Conservation (phyloP, 2,797 vertebrate genomes). For the Onychomys torridus region DNA sequence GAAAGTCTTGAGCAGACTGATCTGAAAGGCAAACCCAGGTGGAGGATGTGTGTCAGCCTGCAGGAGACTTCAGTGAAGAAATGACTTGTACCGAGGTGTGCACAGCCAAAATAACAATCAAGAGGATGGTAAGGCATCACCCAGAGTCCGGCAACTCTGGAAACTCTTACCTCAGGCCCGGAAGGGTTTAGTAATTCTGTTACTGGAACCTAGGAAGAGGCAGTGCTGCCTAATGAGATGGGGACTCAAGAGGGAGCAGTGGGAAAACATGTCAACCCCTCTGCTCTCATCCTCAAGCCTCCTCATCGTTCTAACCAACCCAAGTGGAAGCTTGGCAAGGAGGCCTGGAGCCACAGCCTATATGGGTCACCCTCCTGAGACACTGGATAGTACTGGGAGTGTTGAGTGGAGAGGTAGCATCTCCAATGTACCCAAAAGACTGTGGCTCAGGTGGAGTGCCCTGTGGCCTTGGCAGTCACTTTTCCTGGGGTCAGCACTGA, state of each 20-base stretch:
- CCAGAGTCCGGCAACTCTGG: background rate
- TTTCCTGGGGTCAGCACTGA: slow-evolving; percentile 6
- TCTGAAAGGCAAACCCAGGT: background rate
- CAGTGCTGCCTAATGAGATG: background rate
- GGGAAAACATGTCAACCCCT: background rate
- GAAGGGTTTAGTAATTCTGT: background rate
- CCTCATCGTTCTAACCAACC: slow-evolving; percentile 39
- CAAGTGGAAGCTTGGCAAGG: slow-evolving; percentile 1
- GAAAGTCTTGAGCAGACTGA: background rate
- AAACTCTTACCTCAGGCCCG: background rate
- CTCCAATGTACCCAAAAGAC: background rate
- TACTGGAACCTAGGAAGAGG: background rate
- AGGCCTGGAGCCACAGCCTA: background rate
- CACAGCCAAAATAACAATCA: background rate
- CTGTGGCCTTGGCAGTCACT: background rate
- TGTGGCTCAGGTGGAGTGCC: background rate
- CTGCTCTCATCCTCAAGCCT: background rate
- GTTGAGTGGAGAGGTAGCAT: background rate
- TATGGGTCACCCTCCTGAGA: background rate
- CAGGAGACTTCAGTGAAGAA: slow-evolving; percentile 10
- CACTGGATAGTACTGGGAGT: background rate
- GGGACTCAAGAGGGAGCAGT: background rate
- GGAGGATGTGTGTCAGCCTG: background rate
- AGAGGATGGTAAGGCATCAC: background rate
- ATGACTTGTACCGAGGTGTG: background rate